Conservation (phyloP, 2,888 invertebrate genomes). For the Aspidiotus rigidus region DNA sequence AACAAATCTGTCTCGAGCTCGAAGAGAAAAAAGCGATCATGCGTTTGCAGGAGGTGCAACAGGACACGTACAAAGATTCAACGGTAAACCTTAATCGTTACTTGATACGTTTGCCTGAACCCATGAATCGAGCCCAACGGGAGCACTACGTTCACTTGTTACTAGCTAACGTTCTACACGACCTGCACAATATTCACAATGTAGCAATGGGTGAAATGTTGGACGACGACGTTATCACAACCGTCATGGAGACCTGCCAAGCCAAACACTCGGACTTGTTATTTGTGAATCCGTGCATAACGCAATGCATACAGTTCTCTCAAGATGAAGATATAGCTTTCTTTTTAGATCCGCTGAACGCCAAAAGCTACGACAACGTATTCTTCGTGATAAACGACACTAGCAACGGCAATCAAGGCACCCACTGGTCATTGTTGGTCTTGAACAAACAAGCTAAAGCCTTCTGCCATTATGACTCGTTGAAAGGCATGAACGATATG, state of each 20-base stretch:
- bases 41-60: slow-evolving; percentile 20
- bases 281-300: slow-evolving; percentile 30
- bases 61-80: slow-evolving; percentile 18
- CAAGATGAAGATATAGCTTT: slow-evolving; percentile 16
- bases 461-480: slow-evolving; percentile 26
- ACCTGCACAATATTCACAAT: slow-evolving; percentile 27
- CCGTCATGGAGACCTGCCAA: slow-evolving; percentile 27
- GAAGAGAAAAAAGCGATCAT: slow-evolving; percentile 24
- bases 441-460: slow-evolving; percentile 17
- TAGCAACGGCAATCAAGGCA: slow-evolving; percentile 28
- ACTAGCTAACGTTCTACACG: slow-evolving; percentile 21
- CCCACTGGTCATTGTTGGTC: slow-evolving; percentile 27
- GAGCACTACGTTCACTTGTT: slow-evolving; percentile 23
- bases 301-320: slow-evolving; percentile 28
- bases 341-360: slow-evolving; percentile 24
- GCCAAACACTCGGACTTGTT: slow-evolving; percentile 22
- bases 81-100: slow-evolving; percentile 12
- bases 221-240: slow-evolving; percentile 29
- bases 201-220: slow-evolving; percentile 28
- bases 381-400: slow-evolving; percentile 29
- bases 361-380: slow-evolving; percentile 27
- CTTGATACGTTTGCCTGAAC: slow-evolving; percentile 17
- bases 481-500: slow-evolving; percentile 28
- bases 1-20: slow-evolving; percentile 22
- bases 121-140: slow-evolving; percentile 16